Percentiles rank a stretch among this genome's conserved stretches.
These are phyloP conservation scores for Lamproptera curius DNA, from an alignment of 2,888 invertebrate genomes.

Conservation along the genomic window DNA sequence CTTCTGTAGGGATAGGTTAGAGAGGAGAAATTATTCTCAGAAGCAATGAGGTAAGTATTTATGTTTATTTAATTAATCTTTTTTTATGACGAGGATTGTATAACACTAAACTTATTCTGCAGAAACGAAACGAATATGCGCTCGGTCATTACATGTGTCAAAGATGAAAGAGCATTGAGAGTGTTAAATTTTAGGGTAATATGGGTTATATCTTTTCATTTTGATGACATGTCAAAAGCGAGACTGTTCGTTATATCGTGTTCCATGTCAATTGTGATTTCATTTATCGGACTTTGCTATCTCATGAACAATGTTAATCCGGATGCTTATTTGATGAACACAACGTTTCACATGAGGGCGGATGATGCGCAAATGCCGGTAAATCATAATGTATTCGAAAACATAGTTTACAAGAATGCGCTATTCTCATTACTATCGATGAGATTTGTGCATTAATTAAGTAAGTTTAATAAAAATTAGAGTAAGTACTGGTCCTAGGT, in stretches of 20 bases:
- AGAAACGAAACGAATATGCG: not conserved
- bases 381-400: not conserved
- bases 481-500: not conserved
- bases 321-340: conserved; percentile 1
- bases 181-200: not conserved
- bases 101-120: too few relatives aligned
- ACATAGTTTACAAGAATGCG: not conserved
- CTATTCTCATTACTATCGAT: not conserved
- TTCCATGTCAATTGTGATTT: conserved; percentile 27
- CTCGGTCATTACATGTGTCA: not conserved
- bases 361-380: not conserved
- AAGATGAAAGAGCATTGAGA: not conserved
- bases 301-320: conserved; percentile 46
- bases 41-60: too few relatives aligned
- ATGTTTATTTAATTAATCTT: too few relatives aligned
- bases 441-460: not conserved
- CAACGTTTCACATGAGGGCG: not conserved
- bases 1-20: too few relatives aligned
- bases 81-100: too few relatives aligned
- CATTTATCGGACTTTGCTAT: conserved; percentile 35
- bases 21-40: too few relatives aligned
- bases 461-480: not conserved
- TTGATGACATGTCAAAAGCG: conserved; percentile 29
- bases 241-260: conserved; percentile 24
- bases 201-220: not conserved